A percentile compares a stretch with the other conserved stretches of the same genome.
phyloP scores from a whole-genome alignment of 1,140 invertebrate genomes.

The Calycopis cecrops region DNA sequence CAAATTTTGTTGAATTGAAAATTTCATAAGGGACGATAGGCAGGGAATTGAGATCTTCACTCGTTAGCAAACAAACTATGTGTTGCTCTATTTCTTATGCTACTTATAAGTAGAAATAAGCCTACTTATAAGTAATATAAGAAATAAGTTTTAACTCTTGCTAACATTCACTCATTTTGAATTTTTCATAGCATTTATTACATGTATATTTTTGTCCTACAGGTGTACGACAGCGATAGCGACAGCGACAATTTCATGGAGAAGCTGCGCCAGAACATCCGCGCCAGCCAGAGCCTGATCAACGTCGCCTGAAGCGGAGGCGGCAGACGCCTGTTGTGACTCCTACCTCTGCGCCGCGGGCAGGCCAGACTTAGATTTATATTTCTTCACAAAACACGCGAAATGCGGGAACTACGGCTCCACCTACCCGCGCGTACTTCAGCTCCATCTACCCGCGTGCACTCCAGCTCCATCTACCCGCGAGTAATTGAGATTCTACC shows the following conservation, averaged over 20 bases:
- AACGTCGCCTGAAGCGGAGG: slow-evolving; percentile 38
- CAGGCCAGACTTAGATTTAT: background rate
- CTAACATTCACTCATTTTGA: background rate
- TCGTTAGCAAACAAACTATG: too few species aligned
- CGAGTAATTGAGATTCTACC: background rate
- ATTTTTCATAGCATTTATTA: background rate
- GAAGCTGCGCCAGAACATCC: slow-evolving; percentile 30
- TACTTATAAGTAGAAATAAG: too few species aligned
- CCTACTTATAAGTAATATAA: too few species aligned
- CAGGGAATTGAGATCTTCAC: too few species aligned
- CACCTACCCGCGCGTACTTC: background rate
- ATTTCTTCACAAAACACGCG: background rate
- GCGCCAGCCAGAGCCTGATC: slow-evolving; percentile 28
- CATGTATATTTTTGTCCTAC: slow-evolving; percentile 22
- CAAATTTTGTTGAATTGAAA: too few species aligned
- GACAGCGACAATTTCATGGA: slow-evolving; percentile 44
- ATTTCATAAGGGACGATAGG: too few species aligned
- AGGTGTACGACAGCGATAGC: slow-evolving; percentile 46
- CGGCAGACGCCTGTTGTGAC: slow-evolving; percentile 1
- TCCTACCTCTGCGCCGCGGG: background rate
- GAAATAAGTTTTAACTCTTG: too few species aligned
- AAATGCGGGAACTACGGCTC: background rate
- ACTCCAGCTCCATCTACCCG: too few species aligned
- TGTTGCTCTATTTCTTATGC: too few species aligned
- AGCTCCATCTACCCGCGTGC: too few species aligned